Evolutionary conservation across 2,113 vertebrate genomes (phyloP).

Genomic region (Motacilla tschutschensis): DNA sequence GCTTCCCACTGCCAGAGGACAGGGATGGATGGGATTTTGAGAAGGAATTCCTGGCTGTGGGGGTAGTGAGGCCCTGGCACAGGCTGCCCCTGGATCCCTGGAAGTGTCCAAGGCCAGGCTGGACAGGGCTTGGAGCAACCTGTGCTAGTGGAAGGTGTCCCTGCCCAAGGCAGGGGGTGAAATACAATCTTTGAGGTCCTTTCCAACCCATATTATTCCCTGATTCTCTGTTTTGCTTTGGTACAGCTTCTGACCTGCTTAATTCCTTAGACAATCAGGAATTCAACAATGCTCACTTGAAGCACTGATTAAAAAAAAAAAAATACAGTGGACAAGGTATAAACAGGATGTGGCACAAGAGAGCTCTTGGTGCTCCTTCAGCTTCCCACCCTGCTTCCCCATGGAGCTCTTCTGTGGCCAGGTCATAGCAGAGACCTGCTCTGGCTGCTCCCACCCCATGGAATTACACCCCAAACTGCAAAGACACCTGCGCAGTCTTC

Average conservation of each 20-base stretch:
- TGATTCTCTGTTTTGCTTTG: not conserved
- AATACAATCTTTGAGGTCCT: not conserved
- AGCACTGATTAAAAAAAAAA: not conserved
- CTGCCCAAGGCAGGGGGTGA: not conserved
- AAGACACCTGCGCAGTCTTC: not conserved
- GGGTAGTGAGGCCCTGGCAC: not conserved
- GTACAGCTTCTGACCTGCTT: not conserved
- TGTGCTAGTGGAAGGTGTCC: not conserved
- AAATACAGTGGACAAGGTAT: not conserved
- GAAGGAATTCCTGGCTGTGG: rapidly evolving
- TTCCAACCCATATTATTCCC: not conserved
- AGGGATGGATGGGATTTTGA: rapidly evolving
- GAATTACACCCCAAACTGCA: not conserved
- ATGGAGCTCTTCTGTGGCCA: not conserved
- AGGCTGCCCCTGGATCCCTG: not conserved
- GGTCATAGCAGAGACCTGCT: not conserved
- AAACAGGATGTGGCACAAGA: not conserved
- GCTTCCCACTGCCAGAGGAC: not conserved
- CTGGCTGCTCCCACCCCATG: not conserved
- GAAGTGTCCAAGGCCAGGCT: rapidly evolving
- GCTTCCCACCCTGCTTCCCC: not conserved
- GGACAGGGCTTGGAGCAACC: rapidly evolving
- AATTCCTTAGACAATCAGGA: not conserved
- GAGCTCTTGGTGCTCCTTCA: not conserved
- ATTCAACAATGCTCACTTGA: not conserved